Conservation (phyloP, 2,797 vertebrate genomes). For the Pseudochirops corinnae region DNA sequence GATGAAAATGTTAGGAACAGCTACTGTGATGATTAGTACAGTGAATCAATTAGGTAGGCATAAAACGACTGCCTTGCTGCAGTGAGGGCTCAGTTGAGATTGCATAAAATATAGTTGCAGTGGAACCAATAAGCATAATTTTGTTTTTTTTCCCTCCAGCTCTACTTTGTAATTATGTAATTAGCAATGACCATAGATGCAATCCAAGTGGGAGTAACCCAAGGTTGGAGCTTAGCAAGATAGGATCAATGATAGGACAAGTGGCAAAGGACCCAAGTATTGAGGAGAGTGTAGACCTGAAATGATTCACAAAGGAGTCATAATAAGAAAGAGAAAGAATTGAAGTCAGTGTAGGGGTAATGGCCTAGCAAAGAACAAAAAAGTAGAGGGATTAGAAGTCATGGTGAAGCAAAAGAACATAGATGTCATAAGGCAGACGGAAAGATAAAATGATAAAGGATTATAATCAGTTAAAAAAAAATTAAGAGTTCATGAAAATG, state of each 20-base stretch:
- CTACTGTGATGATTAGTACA: no score
- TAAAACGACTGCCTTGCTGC: no score
- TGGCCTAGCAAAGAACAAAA: neutral
- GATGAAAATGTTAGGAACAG: no score
- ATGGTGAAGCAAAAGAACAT: neutral
- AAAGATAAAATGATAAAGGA: neutral
- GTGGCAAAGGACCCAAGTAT: neutral
- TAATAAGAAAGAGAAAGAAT: neutral
- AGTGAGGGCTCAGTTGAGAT: no score
- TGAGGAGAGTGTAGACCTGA: neutral
- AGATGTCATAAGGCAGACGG: neutral
- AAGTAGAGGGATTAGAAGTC: neutral
- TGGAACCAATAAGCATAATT: no score
- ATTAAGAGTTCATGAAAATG: neutral
- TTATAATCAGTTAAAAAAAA: neutral
- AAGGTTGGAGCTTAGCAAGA: neutral
- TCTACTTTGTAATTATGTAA: neutral
- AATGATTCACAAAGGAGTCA: neutral
- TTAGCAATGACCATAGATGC: neutral
- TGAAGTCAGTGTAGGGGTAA: neutral
- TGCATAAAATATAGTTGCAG: no score
- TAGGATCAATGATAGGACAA: neutral
- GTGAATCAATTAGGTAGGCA: no score
- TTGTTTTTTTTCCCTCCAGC: neutral
- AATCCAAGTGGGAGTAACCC: neutral